Conservation (phyloP, 2,113 vertebrate genomes). For the Uropsilus gracilis region DNA sequence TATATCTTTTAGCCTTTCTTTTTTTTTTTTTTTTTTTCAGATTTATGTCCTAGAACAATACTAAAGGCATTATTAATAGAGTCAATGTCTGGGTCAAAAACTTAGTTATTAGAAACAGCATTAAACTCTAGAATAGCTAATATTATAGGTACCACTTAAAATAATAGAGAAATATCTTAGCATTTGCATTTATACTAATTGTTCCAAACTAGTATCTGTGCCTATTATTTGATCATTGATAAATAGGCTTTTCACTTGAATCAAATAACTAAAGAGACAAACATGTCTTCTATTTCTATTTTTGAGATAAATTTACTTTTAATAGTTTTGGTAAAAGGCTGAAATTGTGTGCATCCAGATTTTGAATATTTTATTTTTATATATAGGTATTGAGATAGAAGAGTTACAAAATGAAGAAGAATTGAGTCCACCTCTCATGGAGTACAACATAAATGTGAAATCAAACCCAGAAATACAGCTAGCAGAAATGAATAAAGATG, state of each 20-base stretch:
- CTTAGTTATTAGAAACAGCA: not conserved
- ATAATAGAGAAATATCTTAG: not conserved
- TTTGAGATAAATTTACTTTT: not conserved
- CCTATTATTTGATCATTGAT: conserved; percentile 8
- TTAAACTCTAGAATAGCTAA: not conserved
- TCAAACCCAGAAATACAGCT: conserved; percentile 72
- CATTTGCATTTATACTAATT: conserved; percentile 20
- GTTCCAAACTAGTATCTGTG: not conserved
- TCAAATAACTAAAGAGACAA: conserved; percentile 6
- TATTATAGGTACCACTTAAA: not conserved
- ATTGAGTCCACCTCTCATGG: conserved; percentile 73
- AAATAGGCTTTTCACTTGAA: conserved; percentile 12
- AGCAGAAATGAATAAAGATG: conserved; percentile 75
- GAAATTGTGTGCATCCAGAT: not conserved
- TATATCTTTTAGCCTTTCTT: not conserved
- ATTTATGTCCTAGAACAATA: conserved; percentile 32
- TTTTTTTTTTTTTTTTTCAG: conserved; percentile 26
- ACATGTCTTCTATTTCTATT: conserved; percentile 26
- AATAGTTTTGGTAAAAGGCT: not conserved
- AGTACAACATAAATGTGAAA: conserved; percentile 76
- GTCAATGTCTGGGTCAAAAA: conserved; percentile 28
- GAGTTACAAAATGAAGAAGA: conserved; percentile 74
- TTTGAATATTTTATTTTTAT: conserved; percentile 58
- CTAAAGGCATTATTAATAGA: not conserved
- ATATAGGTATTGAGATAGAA: conserved; percentile 74